Base-by-base conservation (phyloP, 2,888 invertebrate species). In the Argyresthia goedartella region DNA sequence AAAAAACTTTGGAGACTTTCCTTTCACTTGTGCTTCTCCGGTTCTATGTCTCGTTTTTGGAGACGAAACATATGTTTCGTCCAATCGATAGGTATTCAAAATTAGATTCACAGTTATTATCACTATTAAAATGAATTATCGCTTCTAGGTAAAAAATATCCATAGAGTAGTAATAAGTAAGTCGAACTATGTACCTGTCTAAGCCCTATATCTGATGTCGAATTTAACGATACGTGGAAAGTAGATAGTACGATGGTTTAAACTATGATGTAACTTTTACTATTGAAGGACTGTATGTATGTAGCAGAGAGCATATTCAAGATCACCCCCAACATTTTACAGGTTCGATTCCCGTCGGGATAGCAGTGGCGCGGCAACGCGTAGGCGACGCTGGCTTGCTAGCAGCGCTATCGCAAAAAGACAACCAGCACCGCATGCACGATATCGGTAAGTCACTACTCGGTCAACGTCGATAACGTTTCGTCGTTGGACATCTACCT, bases 341-440 rank as follows among this genome's bases (percentile, higher is more conserved):
- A 78, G 88, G 88, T 67, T 88, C 88, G 49, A 94, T 95, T 73
- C 95, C 95, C 60, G 93, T 95, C 60, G 95, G 95, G 54, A 95
- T 95, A 62, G 94, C 95, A 36, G 93, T 95, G 57, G 94, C 94
- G 49, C 88, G 95, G 59, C 95, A 95, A 72, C 88, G 95, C 65
- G 88, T 90, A 57, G 91, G 91, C 64, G 91, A 90, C 63, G 89
- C 89, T 42, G 86, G 88, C 55, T 81, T 88, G 34, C 89, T 86
- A 51, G 88, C 89, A 45, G 88, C 88, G 44, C 81, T 89, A 53
- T 82, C 89, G 25, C 88, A 88, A 59, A 85, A 89, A 65, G 89
- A 89, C 67, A 88, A 81, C 62, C 79, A 88, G 57, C 84, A 88
- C 57, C 79, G 89, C 56, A 70, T 89, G 63, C 87, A 89, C 58